Evolutionary conservation across 2,113 vertebrate species (phyloP).

Genomic region (Chlamydotis undulata): DNA sequence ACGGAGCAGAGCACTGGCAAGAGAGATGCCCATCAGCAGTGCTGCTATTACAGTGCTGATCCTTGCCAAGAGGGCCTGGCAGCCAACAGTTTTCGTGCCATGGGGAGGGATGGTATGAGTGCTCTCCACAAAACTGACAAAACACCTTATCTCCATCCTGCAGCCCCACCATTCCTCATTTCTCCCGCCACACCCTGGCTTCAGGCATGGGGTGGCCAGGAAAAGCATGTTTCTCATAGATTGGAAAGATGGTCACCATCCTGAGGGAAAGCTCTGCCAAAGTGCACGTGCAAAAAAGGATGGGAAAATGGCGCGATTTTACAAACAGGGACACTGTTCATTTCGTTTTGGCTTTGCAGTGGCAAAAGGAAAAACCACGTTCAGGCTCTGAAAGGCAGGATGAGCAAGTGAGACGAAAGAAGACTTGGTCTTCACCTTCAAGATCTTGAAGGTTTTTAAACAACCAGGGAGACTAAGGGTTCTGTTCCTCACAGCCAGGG

Average conservation of each 20-base stretch:
- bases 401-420: background rate
- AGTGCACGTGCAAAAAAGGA: fast-evolving
- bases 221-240: background rate
- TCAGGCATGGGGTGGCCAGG: background rate
- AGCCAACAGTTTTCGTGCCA: fast-evolving
- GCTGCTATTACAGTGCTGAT: background rate
- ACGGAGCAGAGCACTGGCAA: background rate
- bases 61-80: background rate
- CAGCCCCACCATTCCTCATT: background rate
- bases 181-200: background rate
- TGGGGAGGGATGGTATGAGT: background rate
- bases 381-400: background rate
- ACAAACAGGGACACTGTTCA: background rate
- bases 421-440: background rate
- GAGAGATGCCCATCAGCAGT: background rate
- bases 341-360: background rate
- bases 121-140: background rate
- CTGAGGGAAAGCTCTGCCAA: background rate
- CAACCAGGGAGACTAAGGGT: background rate
- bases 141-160: background rate
- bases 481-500: background rate
- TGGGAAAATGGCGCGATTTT: fast-evolving
- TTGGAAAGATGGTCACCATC: background rate
- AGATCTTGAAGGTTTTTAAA: background rate
- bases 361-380: background rate